Evolutionary conservation across 2,888 invertebrate genomes (phyloP).

Genomic region (Pediacus dermestoides): DNA sequence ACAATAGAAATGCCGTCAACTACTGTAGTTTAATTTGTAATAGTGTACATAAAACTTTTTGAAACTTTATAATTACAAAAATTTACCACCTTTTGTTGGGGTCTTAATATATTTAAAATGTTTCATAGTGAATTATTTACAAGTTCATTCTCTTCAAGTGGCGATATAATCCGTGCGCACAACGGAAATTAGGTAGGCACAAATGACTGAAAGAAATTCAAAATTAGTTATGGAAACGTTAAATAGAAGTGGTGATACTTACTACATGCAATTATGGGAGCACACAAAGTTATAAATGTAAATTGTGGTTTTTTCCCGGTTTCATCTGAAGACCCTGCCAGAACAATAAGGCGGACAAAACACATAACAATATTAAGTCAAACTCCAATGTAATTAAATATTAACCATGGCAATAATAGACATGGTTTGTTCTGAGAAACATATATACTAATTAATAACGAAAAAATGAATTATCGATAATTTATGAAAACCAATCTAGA

Average conservation of each 20-base stretch:
- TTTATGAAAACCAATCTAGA: too few species aligned
- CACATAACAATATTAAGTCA: slow-evolving; percentile 34
- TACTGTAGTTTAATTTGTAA: too few species aligned
- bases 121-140: slow-evolving; percentile 28
- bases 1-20: too few species aligned
- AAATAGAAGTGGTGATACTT: slow-evolving; percentile 28
- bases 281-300: slow-evolving; percentile 39
- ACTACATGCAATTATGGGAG: slow-evolving; percentile 36
- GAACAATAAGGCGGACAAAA: slow-evolving; percentile 39
- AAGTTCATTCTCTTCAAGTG: slow-evolving; percentile 45
- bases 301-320: slow-evolving; percentile 36
- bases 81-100: too few species aligned
- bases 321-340: slow-evolving; percentile 40
- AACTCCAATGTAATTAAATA: slow-evolving; percentile 41
- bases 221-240: slow-evolving; percentile 8
- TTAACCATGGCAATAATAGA: slow-evolving; percentile 43
- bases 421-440: slow-evolving; percentile 45
- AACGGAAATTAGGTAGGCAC: slow-evolving; percentile 38
- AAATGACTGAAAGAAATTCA: slow-evolving; percentile 40
- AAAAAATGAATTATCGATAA: too few species aligned
- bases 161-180: slow-evolving; percentile 42
- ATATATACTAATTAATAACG: too few species aligned
- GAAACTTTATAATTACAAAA: too few species aligned
- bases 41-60: too few species aligned
- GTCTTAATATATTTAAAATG: too few species aligned